A percentile compares a stretch with the other conserved stretches of the same genome.
Evolutionary conservation across 2,113 vertebrate genomes (phyloP).

Genomic region (Eurypyga helias): DNA sequence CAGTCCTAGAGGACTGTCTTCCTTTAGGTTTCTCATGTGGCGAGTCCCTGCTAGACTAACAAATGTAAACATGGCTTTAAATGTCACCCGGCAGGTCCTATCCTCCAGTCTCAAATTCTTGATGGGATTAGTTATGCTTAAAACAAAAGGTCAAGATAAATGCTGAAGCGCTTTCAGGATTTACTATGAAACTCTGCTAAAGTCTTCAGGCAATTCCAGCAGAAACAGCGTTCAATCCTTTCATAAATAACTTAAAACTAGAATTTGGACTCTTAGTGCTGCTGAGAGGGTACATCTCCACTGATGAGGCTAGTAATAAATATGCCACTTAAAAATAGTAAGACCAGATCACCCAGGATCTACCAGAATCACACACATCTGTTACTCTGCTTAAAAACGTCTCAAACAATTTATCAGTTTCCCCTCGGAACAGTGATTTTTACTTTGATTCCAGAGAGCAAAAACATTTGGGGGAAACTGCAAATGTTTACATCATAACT

Average conservation of each 20-base stretch:
- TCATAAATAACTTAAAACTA: background rate
- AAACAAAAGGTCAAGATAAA: background rate
- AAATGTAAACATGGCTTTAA: background rate
- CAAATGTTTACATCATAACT: slow-evolving; percentile 64
- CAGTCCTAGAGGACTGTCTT: background rate
- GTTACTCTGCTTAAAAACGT: background rate
- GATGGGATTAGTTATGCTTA: background rate
- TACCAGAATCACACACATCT: slow-evolving; percentile 4
- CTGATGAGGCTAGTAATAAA: slow-evolving; percentile 36
- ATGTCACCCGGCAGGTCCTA: background rate
- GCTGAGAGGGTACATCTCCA: slow-evolving; percentile 2
- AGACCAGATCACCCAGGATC: background rate
- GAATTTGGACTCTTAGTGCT: background rate
- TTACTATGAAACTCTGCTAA: background rate
- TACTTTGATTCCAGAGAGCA: background rate
- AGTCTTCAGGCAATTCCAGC: background rate
- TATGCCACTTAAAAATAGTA: background rate
- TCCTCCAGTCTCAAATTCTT: background rate
- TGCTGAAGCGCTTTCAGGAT: background rate
- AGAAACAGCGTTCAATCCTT: background rate
- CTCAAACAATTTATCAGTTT: background rate
- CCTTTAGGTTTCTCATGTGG: background rate
- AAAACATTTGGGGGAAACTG: slow-evolving; percentile 11
- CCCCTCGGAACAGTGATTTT: background rate
- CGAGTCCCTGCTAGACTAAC: background rate